These are phyloP conservation scores for Scylla paramamosain DNA, from an alignment of 1,140 invertebrate species.

Conservation along the genomic window DNA sequence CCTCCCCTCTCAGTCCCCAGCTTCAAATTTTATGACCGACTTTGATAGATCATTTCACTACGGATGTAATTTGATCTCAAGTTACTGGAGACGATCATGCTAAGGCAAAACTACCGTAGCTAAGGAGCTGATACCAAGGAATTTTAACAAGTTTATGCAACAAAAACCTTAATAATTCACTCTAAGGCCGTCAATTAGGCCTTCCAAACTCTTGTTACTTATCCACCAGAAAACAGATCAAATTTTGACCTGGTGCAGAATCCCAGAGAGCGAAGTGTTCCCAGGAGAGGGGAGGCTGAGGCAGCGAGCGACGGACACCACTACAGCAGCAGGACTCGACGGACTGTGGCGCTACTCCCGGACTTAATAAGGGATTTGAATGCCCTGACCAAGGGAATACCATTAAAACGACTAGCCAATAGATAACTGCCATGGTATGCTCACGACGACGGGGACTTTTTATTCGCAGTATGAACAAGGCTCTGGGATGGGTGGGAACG, in stretches of 20 bases:
- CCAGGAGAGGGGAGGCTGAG: background rate
- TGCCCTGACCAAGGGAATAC: background rate
- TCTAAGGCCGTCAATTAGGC: background rate
- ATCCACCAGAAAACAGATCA: background rate
- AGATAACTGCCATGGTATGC: background rate
- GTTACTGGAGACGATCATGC: conserved; percentile 29
- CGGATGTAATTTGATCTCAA: conserved; percentile 57
- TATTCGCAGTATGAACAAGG: background rate
- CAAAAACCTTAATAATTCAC: background rate
- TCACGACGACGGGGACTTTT: background rate
- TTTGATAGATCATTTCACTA: conserved; percentile 65
- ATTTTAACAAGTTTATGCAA: background rate
- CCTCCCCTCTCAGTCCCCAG: conserved; percentile 4
- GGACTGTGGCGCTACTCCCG: background rate
- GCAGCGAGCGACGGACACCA: background rate
- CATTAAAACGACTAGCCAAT: conserved; percentile 29
- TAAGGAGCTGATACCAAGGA: background rate
- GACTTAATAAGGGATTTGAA: background rate
- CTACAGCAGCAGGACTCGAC: background rate
- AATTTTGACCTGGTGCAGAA: background rate
- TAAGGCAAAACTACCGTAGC: conserved; percentile 18
- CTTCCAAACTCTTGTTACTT: background rate
- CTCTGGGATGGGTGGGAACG: background rate
- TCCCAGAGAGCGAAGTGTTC: background rate
- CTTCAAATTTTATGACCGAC: conserved; percentile 55